Evolutionary conservation across 2,888 invertebrate genomes (phyloP).

Genomic region (Dicycla oo): DNA sequence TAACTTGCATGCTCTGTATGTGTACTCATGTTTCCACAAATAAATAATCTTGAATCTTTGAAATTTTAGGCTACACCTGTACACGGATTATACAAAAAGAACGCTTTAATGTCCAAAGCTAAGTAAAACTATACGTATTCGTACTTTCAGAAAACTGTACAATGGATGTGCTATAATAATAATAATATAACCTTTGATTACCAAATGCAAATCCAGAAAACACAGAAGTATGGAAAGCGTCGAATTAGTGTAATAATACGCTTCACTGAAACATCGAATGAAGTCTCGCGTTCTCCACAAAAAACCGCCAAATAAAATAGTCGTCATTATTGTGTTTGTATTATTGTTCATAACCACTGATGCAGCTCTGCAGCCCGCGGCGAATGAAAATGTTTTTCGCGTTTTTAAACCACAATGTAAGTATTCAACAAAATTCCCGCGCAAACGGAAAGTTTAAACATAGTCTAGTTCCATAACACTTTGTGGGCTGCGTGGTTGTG

Average conservation of each 20-base stretch:
- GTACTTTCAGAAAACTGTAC: no score
- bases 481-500: conserved; percentile 61
- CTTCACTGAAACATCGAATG: conserved; percentile 26
- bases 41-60: no score
- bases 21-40: no score
- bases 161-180: neutral
- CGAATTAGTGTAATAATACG: conserved; percentile 26
- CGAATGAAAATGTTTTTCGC: conserved; percentile 51
- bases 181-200: neutral
- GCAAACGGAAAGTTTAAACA: conserved; percentile 64
- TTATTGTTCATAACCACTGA: conserved; percentile 44
- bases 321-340: conserved; percentile 47
- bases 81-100: neutral
- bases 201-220: neutral
- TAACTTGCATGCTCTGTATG: no score
- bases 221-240: neutral
- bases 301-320: conserved; percentile 43
- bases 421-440: conserved; percentile 59
- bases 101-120: neutral
- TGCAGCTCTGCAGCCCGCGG: conserved; percentile 41
- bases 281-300: conserved; percentile 2
- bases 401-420: conserved; percentile 62
- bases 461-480: conserved; percentile 64
- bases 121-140: no score
- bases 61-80: neutral